Evolutionary conservation across 2,888 invertebrate genomes (phyloP), one percentile per base, ranked within the genome.

Genomic region (Ecliptopera silaceata): DNA sequence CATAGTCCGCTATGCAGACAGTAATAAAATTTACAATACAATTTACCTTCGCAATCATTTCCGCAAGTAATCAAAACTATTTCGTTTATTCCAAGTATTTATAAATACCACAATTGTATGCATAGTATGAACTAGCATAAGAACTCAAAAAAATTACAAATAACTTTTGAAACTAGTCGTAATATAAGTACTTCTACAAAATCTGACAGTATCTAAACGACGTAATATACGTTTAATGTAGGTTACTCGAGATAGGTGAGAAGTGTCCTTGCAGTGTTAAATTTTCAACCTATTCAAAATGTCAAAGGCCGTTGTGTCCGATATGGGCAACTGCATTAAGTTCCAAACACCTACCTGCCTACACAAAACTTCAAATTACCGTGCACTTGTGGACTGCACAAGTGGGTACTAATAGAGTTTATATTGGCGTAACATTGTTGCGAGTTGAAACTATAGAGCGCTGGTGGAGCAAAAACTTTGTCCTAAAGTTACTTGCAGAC

Each of bases 1-100:
- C 10, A 26, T n/a, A 11, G 36, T 31, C 12, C 18, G 10, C 29
- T n/a, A 15, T 26, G 26, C 13, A 45, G 38, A 32, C 70, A 64
- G 71, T 67, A 74, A 69, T 72, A 63, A 69, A 64, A 69, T 36
- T 36, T 36, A 15, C 13, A 36, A 36, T 36, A n/a, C n/a, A n/a
- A n/a, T n/a, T n/a, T n/a, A 34, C 68, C 66, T 67, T 61, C 58
- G 58, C 66, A 72, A 70, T 70, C 66, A 70, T 68, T 59, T 49
- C 54, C 58, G 61, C 34, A 50, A 22, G 62, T 65, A 71, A 74
- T 69, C 63, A 57, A 54, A 63, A 60, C 59, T 68, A 66, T 68
- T 68, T 66, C 17, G 53, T 50, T 34, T 42, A 60, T 59, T 57
- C 42, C 63, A 61, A 65, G 62, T 51, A 66, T 57, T 70, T 61